phyloP scores from a whole-genome alignment of 2,888 invertebrate genomes.

The Melolontha melolontha region DNA sequence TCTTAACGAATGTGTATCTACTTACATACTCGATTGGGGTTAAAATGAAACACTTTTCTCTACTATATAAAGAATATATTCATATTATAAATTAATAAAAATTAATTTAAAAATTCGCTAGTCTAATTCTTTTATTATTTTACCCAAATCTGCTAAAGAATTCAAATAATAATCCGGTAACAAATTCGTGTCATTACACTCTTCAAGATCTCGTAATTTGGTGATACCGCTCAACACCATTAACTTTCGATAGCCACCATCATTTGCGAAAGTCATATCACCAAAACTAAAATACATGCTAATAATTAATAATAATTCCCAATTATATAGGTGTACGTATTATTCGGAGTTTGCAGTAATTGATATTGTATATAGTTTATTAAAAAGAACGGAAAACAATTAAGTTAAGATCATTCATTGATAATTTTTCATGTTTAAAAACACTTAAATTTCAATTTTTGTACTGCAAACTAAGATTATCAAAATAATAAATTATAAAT shows the following conservation, averaged over 20 bases:
- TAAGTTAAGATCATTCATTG: too few relatives aligned
- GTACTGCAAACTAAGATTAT: too few relatives aligned
- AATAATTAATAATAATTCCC: too few relatives aligned
- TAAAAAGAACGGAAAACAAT: too few relatives aligned
- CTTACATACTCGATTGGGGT: too few relatives aligned
- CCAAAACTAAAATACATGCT: conserved; percentile 18
- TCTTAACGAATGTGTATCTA: too few relatives aligned
- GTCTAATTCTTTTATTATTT: conserved; percentile 17
- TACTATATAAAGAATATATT: too few relatives aligned
- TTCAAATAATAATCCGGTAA: conserved; percentile 29
- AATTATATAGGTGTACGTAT: not conserved
- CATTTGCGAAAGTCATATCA: conserved; percentile 30
- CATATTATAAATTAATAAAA: too few relatives aligned
- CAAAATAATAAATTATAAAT: not conserved
- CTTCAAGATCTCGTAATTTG: conserved; percentile 19
- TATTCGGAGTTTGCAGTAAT: too few relatives aligned
- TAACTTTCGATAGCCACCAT: conserved; percentile 33
- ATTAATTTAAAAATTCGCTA: not conserved
- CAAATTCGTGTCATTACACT: conserved; percentile 10
- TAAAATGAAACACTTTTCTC: too few relatives aligned
- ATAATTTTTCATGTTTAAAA: not conserved
- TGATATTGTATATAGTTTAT: too few relatives aligned
- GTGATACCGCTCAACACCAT: conserved; percentile 25
- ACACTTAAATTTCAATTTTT: too few relatives aligned
- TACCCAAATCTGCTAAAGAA: conserved; percentile 23